These are phyloP conservation scores for Nemapogon koenigi DNA, from an alignment of 2,888 invertebrate species.

Conservation along the genomic window DNA sequence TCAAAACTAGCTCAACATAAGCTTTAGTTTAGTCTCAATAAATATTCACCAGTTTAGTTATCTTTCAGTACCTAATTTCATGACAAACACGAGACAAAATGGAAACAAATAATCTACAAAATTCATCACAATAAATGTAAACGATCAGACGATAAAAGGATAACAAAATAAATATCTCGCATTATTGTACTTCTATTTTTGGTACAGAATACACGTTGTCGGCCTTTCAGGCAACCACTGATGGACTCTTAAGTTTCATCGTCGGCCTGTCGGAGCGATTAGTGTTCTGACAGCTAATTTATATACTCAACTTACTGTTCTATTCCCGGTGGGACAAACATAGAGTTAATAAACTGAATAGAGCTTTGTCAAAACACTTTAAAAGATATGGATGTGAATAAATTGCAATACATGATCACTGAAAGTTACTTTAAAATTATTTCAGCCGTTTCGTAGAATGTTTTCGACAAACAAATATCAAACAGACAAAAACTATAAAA, in stretches of 20 bases:
- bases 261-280: slow-evolving; percentile 60
- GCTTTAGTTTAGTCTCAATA: too few species aligned
- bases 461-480: too few species aligned
- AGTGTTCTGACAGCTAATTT: slow-evolving; percentile 62
- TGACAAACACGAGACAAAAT: slow-evolving; percentile 17
- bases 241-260: slow-evolving; percentile 61
- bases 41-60: too few species aligned
- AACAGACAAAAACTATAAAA: too few species aligned
- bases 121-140: slow-evolving; percentile 20
- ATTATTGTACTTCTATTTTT: slow-evolving; percentile 52
- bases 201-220: slow-evolving; percentile 34
- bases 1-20: too few species aligned
- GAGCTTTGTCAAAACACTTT: too few species aligned
- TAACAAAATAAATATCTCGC: slow-evolving; percentile 41
- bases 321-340: slow-evolving; percentile 39
- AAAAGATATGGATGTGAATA: too few species aligned
- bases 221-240: slow-evolving; percentile 47
- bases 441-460: too few species aligned
- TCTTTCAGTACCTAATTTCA: too few species aligned
- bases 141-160: slow-evolving; percentile 45
- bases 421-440: too few species aligned
- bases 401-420: too few species aligned
- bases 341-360: slow-evolving; percentile 7
- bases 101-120: slow-evolving; percentile 13
- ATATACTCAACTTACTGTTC: slow-evolving; percentile 61